Conservation (phyloP, 1,140 invertebrate genomes). For the Orius insidiosus region DNA sequence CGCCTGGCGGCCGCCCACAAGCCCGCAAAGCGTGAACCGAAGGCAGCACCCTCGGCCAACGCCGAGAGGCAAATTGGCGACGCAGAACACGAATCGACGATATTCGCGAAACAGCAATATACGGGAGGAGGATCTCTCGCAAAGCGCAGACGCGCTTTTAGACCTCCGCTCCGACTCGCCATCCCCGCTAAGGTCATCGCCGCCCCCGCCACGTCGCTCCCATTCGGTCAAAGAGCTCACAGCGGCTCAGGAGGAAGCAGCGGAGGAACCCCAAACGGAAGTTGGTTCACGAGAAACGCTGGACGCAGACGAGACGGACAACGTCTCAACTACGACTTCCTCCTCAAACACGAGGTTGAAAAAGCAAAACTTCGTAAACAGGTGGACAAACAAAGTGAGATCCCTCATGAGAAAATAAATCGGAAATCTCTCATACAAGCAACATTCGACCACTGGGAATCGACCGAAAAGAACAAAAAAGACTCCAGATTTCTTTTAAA, state of each 20-base stretch:
- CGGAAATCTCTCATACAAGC: neutral
- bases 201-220: neutral
- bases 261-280: neutral
- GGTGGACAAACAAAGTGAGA: slow-evolving; percentile 57
- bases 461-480: too few species aligned
- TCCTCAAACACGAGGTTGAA: slow-evolving; percentile 8
- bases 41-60: slow-evolving; percentile 2
- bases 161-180: slow-evolving; percentile 12
- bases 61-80: neutral
- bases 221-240: slow-evolving; percentile 6
- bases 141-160: slow-evolving; percentile 18
- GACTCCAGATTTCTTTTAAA: neutral
- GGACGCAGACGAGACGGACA: slow-evolving; percentile 13
- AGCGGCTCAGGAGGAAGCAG: slow-evolving; percentile 6
- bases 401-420: slow-evolving; percentile 41
- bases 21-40: slow-evolving; percentile 19
- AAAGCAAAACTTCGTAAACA: slow-evolving; percentile 52
- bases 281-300: neutral
- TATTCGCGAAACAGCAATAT: slow-evolving; percentile 14
- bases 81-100: neutral
- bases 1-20: slow-evolving; percentile 23
- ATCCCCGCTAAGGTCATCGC: neutral
- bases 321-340: slow-evolving; percentile 10
- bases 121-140: slow-evolving; percentile 12
- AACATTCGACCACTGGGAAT: slow-evolving; percentile 5